A percentile compares a stretch with the other conserved stretches of the same genome.
phyloP scores from a whole-genome alignment of 2,888 invertebrate genomes.

The Heliconius ethilla region DNA sequence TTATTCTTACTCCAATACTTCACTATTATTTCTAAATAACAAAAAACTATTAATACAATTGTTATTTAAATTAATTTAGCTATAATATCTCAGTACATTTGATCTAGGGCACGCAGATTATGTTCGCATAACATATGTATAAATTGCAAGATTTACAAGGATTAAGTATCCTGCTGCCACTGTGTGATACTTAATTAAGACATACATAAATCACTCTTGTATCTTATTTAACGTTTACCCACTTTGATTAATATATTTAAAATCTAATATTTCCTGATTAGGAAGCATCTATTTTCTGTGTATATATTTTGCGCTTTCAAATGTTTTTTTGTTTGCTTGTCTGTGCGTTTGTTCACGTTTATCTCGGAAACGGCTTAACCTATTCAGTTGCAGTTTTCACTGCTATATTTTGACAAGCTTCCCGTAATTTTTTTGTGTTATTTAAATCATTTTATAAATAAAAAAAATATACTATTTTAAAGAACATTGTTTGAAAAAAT shows the following conservation, averaged over 20 bases:
- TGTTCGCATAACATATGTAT: neutral
- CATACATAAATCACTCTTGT: neutral
- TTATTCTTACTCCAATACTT: neutral
- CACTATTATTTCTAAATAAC: neutral
- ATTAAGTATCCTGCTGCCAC: conserved; percentile 30
- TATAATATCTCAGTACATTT: neutral
- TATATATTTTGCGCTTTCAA: no score
- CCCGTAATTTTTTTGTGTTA: no score
- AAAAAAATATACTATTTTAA: no score
- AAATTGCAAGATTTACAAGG: conserved; percentile 31
- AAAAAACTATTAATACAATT: neutral
- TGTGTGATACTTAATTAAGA: conserved; percentile 16
- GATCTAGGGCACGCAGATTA: conserved; percentile 23
- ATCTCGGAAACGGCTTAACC: no score
- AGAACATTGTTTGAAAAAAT: no score
- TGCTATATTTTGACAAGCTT: no score
- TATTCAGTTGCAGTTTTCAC: no score
- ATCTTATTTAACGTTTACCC: neutral
- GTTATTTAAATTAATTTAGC: conserved; percentile 7
- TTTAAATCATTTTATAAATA: no score
- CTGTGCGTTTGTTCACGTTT: no score
- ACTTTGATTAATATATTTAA: neutral
- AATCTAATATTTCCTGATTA: neutral
- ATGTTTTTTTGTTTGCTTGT: neutral
- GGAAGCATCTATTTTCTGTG: no score